Evolutionary conservation across 64 coral and sea anemone species (phyloP).

Genomic region (Anthopleura sola): DNA sequence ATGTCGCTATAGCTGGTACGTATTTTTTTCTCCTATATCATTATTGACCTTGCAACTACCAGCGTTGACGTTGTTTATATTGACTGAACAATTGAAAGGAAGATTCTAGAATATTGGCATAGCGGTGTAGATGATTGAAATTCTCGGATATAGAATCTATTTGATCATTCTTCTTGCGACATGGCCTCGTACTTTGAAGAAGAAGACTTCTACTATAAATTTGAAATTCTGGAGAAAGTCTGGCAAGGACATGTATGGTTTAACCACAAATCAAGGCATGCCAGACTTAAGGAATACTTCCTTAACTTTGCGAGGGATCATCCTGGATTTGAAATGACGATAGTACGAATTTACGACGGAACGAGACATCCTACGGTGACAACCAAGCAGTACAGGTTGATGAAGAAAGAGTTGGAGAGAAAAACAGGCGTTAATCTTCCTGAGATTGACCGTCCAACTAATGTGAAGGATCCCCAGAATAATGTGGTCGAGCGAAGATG

Average conservation of each 20-base stretch:
- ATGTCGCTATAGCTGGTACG: too few relatives aligned
- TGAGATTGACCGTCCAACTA: neutral
- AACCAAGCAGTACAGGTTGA: neutral
- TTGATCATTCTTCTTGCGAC: neutral
- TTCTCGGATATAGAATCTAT: too few relatives aligned
- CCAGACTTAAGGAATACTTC: neutral
- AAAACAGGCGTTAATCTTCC: neutral
- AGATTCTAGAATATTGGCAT: too few relatives aligned
- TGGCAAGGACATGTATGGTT: neutral
- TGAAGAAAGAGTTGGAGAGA: neutral
- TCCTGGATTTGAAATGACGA: neutral
- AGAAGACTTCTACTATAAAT: neutral
- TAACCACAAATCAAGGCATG: neutral
- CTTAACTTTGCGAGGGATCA: neutral
- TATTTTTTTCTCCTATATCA: too few relatives aligned
- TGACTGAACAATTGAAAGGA: too few relatives aligned
- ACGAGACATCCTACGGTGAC: neutral
- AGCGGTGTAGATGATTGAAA: too few relatives aligned
- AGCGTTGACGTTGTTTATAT: too few relatives aligned
- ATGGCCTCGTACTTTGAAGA: neutral
- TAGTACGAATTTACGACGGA: neutral
- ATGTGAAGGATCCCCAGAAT: neutral
- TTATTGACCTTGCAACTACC: too few relatives aligned
- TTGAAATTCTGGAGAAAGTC: neutral
- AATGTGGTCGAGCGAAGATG: neutral